Base-by-base conservation (phyloP, 2,113 vertebrate genomes). In the Meleagris gallopavo region DNA sequence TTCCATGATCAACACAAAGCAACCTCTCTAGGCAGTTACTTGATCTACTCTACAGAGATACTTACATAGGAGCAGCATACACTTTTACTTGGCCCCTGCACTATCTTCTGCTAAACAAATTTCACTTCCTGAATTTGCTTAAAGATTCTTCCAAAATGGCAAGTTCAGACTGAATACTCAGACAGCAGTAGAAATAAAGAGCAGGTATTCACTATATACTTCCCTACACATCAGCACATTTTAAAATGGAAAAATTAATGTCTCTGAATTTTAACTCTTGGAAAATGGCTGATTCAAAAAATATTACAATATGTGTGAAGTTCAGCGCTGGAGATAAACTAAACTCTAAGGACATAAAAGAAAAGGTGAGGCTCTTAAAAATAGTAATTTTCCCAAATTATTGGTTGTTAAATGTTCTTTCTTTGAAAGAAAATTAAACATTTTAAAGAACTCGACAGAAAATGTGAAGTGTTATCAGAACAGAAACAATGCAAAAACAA, bases 371-470 rank as follows among this genome's bases (percentile, higher is more conserved):
- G 12, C 38, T 71, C 60, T 66, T 78, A 61, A 74, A 54, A 74
- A 82, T 0, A 62, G 36, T 19, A 70, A 58, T 86, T 87, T 92
- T 57, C 43, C 27, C 43, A 61, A 70, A 81, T 83, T n/a, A 76
- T 40, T 83, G 46, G 46, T 55, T 57, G 46, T 3, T 2, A 83
- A 94, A 7, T 38, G 14, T 32, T 89, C 36, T 76, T 79, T 82
- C 41, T 70, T 80, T 30, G 20, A 41, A 85, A 89, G 22, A 69
- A 16, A 89, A 79, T 27, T 64, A 80, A 79, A 76, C 40, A 54
- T 10, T 45, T 83, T 66, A 45, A 87, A 93, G 55, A 94, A 93
- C 41, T 67, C 60, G 46, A 80, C 38, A 78, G 69, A 93, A 96
- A 88, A 88, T 4, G 10, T 52, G 43, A 67, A 64, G 20, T 15